These are phyloP conservation scores for Heterohyrax brucei DNA, from an alignment of 2,797 vertebrate genomes.

Conservation along the genomic window DNA sequence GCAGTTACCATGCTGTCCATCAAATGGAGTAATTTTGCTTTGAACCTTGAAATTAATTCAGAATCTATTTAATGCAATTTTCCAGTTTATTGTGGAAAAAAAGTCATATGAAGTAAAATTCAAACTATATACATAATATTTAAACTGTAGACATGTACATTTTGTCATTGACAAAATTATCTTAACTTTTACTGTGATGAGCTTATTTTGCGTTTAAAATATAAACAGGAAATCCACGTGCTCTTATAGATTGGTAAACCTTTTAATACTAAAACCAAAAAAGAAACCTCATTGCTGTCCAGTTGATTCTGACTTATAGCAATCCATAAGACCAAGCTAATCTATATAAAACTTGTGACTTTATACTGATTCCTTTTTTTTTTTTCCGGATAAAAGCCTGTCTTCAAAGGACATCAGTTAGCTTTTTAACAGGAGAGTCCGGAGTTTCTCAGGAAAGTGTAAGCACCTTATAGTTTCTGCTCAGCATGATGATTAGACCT, in stretches of 20 bases:
- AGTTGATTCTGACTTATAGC: too few species aligned
- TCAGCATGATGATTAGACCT: not conserved
- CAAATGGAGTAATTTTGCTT: not conserved
- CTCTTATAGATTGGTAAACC: not conserved
- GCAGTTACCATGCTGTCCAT: not conserved
- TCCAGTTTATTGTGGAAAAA: constrained; percentile 8
- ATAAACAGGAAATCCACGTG: not conserved
- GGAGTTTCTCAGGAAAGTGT: not conserved
- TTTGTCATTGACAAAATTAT: not conserved
- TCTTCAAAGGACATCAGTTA: not conserved
- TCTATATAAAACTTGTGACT: not conserved
- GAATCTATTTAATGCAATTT: constrained; percentile 13
- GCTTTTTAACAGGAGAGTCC: not conserved
- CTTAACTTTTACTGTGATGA: not conserved
- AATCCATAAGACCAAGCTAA: not conserved
- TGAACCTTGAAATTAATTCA: not conserved
- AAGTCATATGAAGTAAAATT: not conserved
- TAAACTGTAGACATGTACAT: not conserved
- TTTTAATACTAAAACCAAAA: too few species aligned
- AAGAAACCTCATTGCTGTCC: too few species aligned
- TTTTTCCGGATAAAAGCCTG: not conserved
- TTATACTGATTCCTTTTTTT: not conserved
- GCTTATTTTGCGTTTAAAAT: not conserved
- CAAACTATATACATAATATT: not conserved
- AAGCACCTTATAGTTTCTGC: not conserved